phyloP scores from a whole-genome alignment of 2,888 invertebrate species.

The Polia nebulosa region DNA sequence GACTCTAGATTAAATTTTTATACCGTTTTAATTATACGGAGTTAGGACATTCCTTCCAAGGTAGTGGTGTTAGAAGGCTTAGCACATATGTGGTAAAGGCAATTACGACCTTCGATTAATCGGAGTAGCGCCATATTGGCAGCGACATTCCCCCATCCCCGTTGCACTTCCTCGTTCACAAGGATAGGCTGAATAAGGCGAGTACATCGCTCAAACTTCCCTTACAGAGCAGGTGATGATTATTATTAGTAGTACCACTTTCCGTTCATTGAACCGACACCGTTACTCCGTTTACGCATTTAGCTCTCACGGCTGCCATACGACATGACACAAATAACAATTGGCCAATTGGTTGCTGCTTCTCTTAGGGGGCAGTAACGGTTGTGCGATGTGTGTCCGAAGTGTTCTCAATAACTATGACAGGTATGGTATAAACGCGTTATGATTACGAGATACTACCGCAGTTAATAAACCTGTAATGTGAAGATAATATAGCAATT shows the following conservation, averaged over 20 bases:
- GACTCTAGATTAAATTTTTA: background rate
- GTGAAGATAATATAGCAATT: constrained; percentile 58
- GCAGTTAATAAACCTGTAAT: constrained; percentile 55
- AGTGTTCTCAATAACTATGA: constrained; percentile 54
- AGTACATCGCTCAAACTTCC: constrained; percentile 76
- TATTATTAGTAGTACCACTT: constrained; percentile 87
- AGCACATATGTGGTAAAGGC: constrained; percentile 34
- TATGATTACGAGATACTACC: constrained; percentile 41
- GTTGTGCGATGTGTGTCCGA: constrained; percentile 37
- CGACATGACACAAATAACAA: constrained; percentile 89
- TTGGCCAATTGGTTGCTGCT: constrained; percentile 79
- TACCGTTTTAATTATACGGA: background rate
- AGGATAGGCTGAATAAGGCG: constrained; percentile 78
- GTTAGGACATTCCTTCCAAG: constrained; percentile 14
- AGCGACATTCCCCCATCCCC: constrained; percentile 43
- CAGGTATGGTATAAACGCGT: constrained; percentile 55
- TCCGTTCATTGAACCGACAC: constrained; percentile 89
- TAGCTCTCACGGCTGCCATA: constrained; percentile 82
- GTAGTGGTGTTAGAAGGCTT: constrained; percentile 19
- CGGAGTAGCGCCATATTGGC: constrained; percentile 55
- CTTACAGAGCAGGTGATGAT: constrained; percentile 84
- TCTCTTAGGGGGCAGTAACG: constrained; percentile 52
- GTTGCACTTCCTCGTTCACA: constrained; percentile 65
- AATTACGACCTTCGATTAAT: constrained; percentile 53
- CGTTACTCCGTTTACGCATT: constrained; percentile 88